Percentiles rank a stretch among this genome's conserved stretches.
These are phyloP conservation scores for Drosophila biarmipes DNA, from an alignment of 1,140 invertebrate species.

Conservation along the genomic window DNA sequence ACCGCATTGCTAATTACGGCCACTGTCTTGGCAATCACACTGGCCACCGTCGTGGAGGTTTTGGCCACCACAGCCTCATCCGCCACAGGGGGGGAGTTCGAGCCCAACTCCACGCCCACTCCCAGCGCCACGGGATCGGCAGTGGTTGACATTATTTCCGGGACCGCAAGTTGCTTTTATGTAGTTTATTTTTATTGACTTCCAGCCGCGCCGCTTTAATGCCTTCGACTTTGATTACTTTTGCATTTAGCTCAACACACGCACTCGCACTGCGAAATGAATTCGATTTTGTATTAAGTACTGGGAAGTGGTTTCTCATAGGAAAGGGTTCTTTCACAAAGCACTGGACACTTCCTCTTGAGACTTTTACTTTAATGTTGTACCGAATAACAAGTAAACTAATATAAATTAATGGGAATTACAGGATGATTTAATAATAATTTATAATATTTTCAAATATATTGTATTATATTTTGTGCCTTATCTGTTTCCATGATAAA, in stretches of 20 bases:
- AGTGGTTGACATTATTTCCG: conserved; percentile 66
- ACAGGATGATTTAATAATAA: no score
- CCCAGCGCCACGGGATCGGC: conserved; percentile 9
- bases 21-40: conserved; percentile 65
- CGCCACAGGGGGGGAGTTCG: conserved; percentile 12
- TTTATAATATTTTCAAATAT: no score
- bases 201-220: conserved; percentile 70
- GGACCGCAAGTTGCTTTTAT: conserved; percentile 75
- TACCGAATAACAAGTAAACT: no score
- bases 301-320: conserved; percentile 8
- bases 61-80: conserved; percentile 2
- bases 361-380: no score
- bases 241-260: conserved; percentile 59
- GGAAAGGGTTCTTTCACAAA: not conserved
- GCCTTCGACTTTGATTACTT: conserved; percentile 68
- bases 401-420: no score
- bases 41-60: conserved; percentile 33
- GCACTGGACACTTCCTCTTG: no score
- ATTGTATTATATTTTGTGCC: no score
- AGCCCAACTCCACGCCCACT: conserved; percentile 10
- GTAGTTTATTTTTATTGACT: conserved; percentile 77
- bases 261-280: conserved; percentile 31
- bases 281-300: conserved; percentile 62
- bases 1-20: conserved; percentile 74
- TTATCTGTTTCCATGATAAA: no score